These are phyloP conservation scores for Rhamphomyia laevipes DNA, from an alignment of 2,888 invertebrate species.

Conservation along the genomic window DNA sequence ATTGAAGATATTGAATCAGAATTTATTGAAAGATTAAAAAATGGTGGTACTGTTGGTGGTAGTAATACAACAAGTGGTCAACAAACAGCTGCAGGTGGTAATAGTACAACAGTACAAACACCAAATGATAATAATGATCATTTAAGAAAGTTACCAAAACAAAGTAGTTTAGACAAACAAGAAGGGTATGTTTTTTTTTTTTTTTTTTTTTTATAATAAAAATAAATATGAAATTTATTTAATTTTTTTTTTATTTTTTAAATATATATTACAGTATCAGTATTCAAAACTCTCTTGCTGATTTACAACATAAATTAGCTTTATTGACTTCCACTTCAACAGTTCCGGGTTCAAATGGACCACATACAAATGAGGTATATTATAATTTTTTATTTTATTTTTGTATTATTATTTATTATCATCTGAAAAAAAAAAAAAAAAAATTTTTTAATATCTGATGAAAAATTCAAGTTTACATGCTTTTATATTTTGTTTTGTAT, in stretches of 20 bases:
- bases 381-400: no score
- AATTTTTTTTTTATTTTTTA: not conserved
- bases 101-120: constrained; percentile 17
- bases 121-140: constrained; percentile 15
- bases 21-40: constrained; percentile 9
- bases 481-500: no score
- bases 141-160: constrained; percentile 25
- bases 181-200: constrained; percentile 13
- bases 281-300: constrained; percentile 38
- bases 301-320: constrained; percentile 46
- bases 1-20: constrained; percentile 21
- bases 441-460: no score
- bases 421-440: no score
- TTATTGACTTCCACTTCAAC: constrained; percentile 34
- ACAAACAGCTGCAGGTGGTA: constrained; percentile 12
- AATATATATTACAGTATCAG: constrained; percentile 13
- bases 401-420: no score
- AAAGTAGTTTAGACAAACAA: constrained; percentile 28
- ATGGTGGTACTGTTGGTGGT: not conserved
- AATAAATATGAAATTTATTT: not conserved
- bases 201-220: not conserved
- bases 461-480: no score
- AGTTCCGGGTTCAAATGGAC: not conserved
- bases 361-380: not conserved
- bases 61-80: not conserved